Base-by-base conservation (phyloP, 2,797 vertebrate species). In the Coluber constrictor region DNA sequence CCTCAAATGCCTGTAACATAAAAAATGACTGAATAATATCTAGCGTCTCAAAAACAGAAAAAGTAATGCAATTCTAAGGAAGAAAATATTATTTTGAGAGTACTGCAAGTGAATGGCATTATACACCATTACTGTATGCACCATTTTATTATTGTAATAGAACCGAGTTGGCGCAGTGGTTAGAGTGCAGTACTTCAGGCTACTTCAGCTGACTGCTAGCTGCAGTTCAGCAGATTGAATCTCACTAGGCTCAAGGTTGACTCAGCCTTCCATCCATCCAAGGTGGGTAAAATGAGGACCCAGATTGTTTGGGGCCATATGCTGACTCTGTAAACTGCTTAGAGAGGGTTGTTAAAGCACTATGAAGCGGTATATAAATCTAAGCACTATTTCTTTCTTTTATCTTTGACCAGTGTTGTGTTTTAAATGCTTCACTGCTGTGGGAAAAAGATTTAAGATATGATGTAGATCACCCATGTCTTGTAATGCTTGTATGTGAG, bases 1-100 rank as follows among this genome's bases (percentile, higher is more conserved):
- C 60, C n/a, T 15, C 7, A 61, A 60, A 93, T 25, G 12, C 20
- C 51, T 47, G 83, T 51, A 32, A 87, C 70, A 87, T 90, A 87
- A 37, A 93, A 92, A 54, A 86, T 47, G 91, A 18, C 90, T 87
- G 74, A 90, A 63, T 51, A 66, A 89, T 63, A 56, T 90, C 87
- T 55, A 23, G 54, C 51, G 55, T 86, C 60, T 93, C 32, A 47
- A 90, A 66, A 18, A 51, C 7, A 51, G 9, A 51, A 70, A 54
- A 70, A 27, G 83, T 25, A 74, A 89, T 60, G 63, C 87, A 79
- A 83, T 90, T 92, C 29, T 55, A 25, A n/a, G 61, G 27, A 63
- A 86, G 56, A 29, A n/a, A n/a, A 37, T 86, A 7, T 4, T 60
- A 1, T 51, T 90, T 63, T 29, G 37, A n/a, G 27, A 87, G 23